Evolutionary conservation across 2,797 vertebrate genomes (phyloP).

Genomic region (Phaenicophaeus curvirostris): DNA sequence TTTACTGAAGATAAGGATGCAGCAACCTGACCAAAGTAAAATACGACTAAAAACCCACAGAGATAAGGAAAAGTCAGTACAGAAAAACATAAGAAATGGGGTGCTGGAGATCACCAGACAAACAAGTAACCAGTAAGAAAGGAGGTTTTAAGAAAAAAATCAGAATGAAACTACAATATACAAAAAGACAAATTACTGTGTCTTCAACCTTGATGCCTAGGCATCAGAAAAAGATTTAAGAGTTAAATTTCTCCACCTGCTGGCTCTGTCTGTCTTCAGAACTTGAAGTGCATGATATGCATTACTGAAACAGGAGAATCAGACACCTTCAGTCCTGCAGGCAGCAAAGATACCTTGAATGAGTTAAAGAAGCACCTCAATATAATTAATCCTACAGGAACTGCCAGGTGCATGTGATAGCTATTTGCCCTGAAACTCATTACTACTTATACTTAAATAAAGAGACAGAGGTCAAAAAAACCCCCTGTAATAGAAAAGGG

Average conservation of each 20-base stretch:
- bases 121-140: background rate
- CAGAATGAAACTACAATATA: background rate
- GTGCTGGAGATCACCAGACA: background rate
- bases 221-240: background rate
- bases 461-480: background rate
- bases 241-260: background rate
- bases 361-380: background rate
- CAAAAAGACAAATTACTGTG: background rate
- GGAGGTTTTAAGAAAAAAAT: background rate
- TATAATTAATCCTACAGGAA: background rate
- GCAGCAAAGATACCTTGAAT: background rate
- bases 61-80: background rate
- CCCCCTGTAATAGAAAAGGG: background rate
- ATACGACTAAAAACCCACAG: background rate
- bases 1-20: constrained; percentile 14
- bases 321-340: background rate
- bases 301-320: background rate
- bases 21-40: constrained; percentile 1
- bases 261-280: background rate
- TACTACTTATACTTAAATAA: background rate
- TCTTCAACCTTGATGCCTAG: background rate
- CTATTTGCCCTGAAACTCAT: background rate
- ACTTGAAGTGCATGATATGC: background rate
- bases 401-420: background rate
- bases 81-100: background rate